Evolutionary conservation across 2,888 invertebrate species (phyloP).

Genomic region (Lithophane leautieri): DNA sequence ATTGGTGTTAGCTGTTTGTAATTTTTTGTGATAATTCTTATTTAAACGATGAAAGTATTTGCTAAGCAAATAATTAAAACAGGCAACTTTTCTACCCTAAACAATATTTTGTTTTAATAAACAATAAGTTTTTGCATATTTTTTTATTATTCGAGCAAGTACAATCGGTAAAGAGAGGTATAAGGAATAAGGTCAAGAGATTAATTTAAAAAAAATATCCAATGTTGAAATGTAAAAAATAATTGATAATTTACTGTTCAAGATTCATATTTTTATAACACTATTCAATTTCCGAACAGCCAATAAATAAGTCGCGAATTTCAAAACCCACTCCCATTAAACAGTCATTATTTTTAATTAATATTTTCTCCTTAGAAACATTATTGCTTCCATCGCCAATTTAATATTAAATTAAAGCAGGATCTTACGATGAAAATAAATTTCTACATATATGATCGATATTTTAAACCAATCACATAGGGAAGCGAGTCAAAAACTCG

Average conservation of each 20-base stretch:
- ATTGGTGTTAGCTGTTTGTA: too few relatives aligned
- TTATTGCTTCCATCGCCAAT: background rate
- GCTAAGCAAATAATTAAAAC: too few relatives aligned
- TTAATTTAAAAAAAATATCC: too few relatives aligned
- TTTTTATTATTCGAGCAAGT: too few relatives aligned
- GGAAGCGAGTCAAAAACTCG: conserved; percentile 56
- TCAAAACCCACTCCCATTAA: background rate
- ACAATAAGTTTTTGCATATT: too few relatives aligned
- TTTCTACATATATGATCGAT: conserved; percentile 1
- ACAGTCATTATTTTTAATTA: conserved; percentile 16
- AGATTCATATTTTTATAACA: background rate
- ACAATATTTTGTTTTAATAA: too few relatives aligned
- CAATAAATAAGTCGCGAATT: background rate
- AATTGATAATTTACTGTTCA: background rate
- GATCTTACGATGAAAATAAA: conserved; percentile 3
- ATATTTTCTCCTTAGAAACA: background rate
- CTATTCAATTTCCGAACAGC: background rate
- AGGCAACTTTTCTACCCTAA: too few relatives aligned
- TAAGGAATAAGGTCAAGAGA: too few relatives aligned
- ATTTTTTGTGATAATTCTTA: too few relatives aligned
- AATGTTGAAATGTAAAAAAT: too few relatives aligned
- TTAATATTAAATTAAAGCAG: background rate
- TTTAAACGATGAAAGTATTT: too few relatives aligned
- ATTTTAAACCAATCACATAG: conserved; percentile 34
- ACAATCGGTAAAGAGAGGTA: too few relatives aligned